Percentiles rank a stretch among this genome's conserved stretches.
phyloP scores from a whole-genome alignment of 92 coral and sea anemone species.

The Plumapathes pennacea region DNA sequence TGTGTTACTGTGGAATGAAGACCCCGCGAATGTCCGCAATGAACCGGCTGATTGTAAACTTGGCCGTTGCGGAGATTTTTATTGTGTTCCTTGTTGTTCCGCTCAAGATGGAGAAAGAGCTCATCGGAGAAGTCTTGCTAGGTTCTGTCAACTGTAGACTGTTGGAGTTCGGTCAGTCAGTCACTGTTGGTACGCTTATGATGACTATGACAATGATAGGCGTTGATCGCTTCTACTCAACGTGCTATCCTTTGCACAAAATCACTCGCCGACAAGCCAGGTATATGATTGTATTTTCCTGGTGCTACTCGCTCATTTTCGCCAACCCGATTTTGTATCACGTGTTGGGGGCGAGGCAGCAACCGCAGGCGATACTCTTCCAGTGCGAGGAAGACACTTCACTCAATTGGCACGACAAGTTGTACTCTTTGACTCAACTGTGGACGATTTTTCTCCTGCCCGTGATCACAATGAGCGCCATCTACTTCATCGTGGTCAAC shows the following conservation, averaged over 20 bases:
- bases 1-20: conserved; percentile 90
- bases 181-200: conserved; percentile 79
- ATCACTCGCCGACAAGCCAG: conserved; percentile 92
- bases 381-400: conserved; percentile 44
- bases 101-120: conserved; percentile 68
- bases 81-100: conserved; percentile 77
- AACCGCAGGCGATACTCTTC: conserved; percentile 66
- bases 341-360: conserved; percentile 77
- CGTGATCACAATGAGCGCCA: conserved; percentile 57
- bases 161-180: conserved; percentile 85
- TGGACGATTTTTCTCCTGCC: conserved; percentile 77
- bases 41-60: conserved; percentile 92
- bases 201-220: conserved; percentile 81
- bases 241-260: conserved; percentile 80
- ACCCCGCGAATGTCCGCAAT: conserved; percentile 91
- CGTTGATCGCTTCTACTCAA: conserved; percentile 82
- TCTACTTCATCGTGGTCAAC: conserved; percentile 66
- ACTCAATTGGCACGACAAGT: conserved; percentile 68
- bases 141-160: conserved; percentile 78
- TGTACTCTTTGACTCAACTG: conserved; percentile 80
- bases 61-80: conserved; percentile 85
- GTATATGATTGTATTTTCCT: conserved; percentile 90
- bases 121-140: conserved; percentile 55
- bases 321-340: conserved; percentile 92
- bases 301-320: conserved; percentile 87